A percentile compares a stretch with the other conserved stretches of the same genome.
phyloP scores from a whole-genome alignment of 2,888 invertebrate species.

The Melanotus villosus region DNA sequence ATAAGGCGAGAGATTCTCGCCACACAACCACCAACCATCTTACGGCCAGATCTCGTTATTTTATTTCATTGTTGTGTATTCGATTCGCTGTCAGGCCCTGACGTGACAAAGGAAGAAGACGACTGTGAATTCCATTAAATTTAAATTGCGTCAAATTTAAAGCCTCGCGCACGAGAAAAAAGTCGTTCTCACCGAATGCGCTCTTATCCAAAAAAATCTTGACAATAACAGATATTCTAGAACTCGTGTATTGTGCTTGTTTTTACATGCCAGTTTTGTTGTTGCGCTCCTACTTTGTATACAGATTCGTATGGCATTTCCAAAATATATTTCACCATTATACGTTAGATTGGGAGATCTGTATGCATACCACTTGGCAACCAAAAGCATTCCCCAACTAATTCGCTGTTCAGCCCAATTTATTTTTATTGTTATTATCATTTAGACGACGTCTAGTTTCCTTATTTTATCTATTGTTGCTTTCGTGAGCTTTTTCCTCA shows the following conservation, averaged over 20 bases:
- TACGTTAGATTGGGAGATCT: neutral
- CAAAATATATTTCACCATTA: slow-evolving; percentile 1
- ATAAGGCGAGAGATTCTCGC: slow-evolving; percentile 22
- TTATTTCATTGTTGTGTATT: slow-evolving; percentile 41
- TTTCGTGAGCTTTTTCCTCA: too few relatives aligned
- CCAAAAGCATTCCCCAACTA: neutral
- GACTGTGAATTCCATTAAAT: slow-evolving; percentile 58
- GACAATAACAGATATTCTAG: slow-evolving; percentile 43
- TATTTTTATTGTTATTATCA: slow-evolving; percentile 7
- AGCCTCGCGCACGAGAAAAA: slow-evolving; percentile 55
- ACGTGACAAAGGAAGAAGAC: slow-evolving; percentile 44
- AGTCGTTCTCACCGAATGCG: slow-evolving; percentile 47
- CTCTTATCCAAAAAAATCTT: slow-evolving; percentile 40
- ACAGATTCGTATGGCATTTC: neutral
- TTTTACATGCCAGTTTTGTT: slow-evolving; percentile 21
- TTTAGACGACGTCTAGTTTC: neutral
- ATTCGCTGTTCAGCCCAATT: neutral
- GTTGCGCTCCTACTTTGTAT: neutral
- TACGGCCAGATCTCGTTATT: slow-evolving; percentile 36
- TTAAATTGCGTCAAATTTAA: slow-evolving; percentile 61
- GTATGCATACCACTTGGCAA: neutral
- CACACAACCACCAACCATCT: slow-evolving; percentile 39
- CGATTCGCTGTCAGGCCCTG: slow-evolving; percentile 38
- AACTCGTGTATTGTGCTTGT: slow-evolving; percentile 42
- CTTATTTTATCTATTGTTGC: too few relatives aligned